Evolutionary conservation across 2,113 vertebrate genomes (phyloP).

Genomic region (Bos taurus): ARS-UCD2.0 NC_037332.1:20756501-20757000

Average conservation of each 20-base stretch:
- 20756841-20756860: background rate
- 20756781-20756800: background rate
- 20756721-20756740: background rate
- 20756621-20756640: background rate
- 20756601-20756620: background rate
- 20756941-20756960: background rate
- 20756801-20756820: background rate
- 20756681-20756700: background rate
- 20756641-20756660: background rate
- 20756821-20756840: background rate
- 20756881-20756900: background rate
- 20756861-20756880: background rate
- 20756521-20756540: background rate
- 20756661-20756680: background rate
- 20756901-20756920: background rate
- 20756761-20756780: background rate
- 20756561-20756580: background rate
- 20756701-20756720: background rate
- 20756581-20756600: background rate
- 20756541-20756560: background rate
- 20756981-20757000: background rate
- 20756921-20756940: background rate
- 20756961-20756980: background rate
- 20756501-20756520: background rate
- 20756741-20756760: background rate